Percentiles rank a stretch among this genome's conserved stretches.
Evolutionary conservation across 2,113 vertebrate species (phyloP).

Genomic region (Platanista minor): DNA sequence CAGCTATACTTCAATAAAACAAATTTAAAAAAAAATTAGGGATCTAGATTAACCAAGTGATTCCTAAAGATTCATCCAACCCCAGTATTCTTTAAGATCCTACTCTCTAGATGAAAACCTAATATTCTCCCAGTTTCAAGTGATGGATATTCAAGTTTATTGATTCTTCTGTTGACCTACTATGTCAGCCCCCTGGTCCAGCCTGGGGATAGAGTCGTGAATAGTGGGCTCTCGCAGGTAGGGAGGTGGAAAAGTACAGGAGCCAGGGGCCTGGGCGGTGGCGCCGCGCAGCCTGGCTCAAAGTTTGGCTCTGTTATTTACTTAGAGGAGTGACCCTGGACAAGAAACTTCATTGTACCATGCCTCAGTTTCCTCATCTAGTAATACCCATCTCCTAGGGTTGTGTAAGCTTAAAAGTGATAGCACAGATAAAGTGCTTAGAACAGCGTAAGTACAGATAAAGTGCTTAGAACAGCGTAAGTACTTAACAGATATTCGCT

Average conservation of each 20-base stretch:
- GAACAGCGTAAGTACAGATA: too few relatives aligned
- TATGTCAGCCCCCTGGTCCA: neutral
- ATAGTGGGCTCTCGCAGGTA: too few relatives aligned
- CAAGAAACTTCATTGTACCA: fast-evolving
- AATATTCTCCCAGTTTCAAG: neutral
- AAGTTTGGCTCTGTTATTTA: neutral
- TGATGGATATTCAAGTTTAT: neutral
- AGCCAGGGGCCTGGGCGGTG: neutral
- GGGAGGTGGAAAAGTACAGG: fast-evolving
- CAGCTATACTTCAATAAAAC: too few relatives aligned
- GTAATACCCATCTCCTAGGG: neutral
- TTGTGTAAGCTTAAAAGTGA: neutral
- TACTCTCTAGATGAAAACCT: neutral
- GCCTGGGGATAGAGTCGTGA: neutral
- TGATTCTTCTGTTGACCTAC: too few relatives aligned
- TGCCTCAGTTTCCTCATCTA: neutral
- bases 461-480: neutral
- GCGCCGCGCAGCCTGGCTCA: neutral
- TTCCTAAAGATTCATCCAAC: neutral
- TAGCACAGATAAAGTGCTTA: too few relatives aligned
- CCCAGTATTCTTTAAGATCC: neutral
- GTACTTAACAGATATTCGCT: neutral
- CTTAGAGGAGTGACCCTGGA: neutral
- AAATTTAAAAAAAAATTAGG: too few relatives aligned
- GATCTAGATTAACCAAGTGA: neutral